Conservation (phyloP, 2,888 invertebrate species). For the Chirona hameri region DNA sequence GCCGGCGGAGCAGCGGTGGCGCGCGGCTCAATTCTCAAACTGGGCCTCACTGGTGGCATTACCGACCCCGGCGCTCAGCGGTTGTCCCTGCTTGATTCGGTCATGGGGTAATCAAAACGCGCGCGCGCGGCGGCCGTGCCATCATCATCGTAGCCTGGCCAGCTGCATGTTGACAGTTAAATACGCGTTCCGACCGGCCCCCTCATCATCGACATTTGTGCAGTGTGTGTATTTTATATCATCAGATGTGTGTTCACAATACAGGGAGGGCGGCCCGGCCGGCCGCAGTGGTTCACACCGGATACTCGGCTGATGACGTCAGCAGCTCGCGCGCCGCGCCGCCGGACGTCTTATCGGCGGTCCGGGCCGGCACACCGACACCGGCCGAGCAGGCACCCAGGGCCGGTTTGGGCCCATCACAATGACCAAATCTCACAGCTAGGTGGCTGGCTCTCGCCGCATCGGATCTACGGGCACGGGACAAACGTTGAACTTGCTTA, state of each 20-base stretch:
- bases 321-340: neutral
- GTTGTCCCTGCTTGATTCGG: neutral
- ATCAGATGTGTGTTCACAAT: neutral
- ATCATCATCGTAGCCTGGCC: neutral
- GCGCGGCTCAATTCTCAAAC: too few relatives aligned
- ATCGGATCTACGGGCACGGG: too few relatives aligned
- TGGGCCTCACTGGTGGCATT: neutral
- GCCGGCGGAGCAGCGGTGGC: neutral
- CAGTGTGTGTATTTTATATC: slow-evolving; percentile 11
- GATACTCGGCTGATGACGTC: neutral
- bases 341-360: neutral
- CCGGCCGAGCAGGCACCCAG: too few relatives aligned
- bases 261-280: slow-evolving; percentile 1
- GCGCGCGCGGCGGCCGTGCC: neutral
- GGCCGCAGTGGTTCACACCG: neutral
- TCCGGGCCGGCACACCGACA: too few relatives aligned
- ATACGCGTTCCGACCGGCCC: too few relatives aligned
- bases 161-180: too few relatives aligned
- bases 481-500: too few relatives aligned
- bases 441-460: too few relatives aligned
- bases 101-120: neutral
- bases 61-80: neutral
- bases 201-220: slow-evolving; percentile 2
- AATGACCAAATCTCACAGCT: too few relatives aligned
- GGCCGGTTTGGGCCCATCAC: too few relatives aligned